Percentiles rank a stretch among this genome's conserved stretches.
Conservation (phyloP, 2,888 invertebrate genomes). For the Acrobasis consociella region DNA sequence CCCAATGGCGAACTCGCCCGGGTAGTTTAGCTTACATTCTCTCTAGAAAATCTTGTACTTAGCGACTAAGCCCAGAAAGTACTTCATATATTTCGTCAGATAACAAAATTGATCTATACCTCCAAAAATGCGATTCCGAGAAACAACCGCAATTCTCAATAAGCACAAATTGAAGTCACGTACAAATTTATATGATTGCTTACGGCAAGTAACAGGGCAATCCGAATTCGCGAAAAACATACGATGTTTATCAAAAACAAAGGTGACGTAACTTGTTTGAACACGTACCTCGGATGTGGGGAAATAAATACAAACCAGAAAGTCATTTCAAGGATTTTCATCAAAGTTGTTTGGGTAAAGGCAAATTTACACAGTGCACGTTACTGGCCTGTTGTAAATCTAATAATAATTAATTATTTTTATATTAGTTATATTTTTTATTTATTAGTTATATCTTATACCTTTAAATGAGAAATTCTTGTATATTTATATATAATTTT, state of each 20-base stretch:
- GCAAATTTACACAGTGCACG: no score
- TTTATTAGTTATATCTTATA: no score
- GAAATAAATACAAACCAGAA: slow-evolving; percentile 12
- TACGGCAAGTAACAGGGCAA: slow-evolving; percentile 1
- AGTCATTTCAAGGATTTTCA: slow-evolving; percentile 8
- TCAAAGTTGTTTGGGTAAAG: neutral
- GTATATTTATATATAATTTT: no score
- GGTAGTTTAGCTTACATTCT: no score
- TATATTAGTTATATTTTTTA: no score
- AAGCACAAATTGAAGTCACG: slow-evolving; percentile 14
- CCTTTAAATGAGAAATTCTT: no score
- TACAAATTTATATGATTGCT: slow-evolving; percentile 17
- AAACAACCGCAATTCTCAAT: neutral
- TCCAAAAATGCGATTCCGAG: neutral
- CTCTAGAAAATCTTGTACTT: no score
- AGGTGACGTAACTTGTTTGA: slow-evolving; percentile 14
- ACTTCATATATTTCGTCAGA: neutral
- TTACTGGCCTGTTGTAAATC: no score
- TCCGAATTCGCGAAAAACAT: slow-evolving; percentile 6
- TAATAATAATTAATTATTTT: no score
- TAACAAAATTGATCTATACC: neutral
- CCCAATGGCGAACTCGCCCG: no score
- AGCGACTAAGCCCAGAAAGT: neutral
- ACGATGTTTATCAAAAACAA: slow-evolving; percentile 18
- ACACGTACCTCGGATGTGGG: slow-evolving; percentile 7